Base-by-base conservation (phyloP, 2,113 vertebrate genomes). In the Pseudorectes ferrugineus region DNA sequence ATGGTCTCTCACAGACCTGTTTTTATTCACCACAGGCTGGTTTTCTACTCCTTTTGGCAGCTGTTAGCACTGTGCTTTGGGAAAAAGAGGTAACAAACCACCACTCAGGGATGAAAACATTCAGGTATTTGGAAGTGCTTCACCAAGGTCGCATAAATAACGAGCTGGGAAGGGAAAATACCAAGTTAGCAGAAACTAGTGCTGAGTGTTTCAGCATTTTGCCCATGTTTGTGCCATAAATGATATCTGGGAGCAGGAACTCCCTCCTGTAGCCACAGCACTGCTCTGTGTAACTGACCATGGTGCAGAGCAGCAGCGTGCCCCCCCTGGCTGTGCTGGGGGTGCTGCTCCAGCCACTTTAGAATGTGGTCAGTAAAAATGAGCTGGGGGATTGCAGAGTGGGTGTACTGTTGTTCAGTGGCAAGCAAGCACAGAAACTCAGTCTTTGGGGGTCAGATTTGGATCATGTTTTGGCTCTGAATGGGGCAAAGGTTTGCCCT, bases 271-370 rank as follows among this genome's bases (percentile, higher is more conserved):
- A 62, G 58, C 26, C n/a, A 5, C 52, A 24, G 57, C 40, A 12
- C 22, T 55, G 51, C 57, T 42, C 73, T 51, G 28, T 40, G 51
- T 54, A 10, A 12, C 7, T 6, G 18, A 19, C 3, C 14, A 1
- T 0, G 6, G 35, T 36, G 28, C 46, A 42, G 33, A 65, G 23
- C 36, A 79, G 23, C 4, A 1, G 4, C 2, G 2, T 3, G n/a
- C 36, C 9, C 22, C 25, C 28, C n/a, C 38, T 9, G 51, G 19
- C 57, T 65, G 42, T 23, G 48, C 58, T 62, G 59, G 10, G 5
- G 5, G 1, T 57, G 29, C 55, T 90, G 51, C 25, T 75, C 12
- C 22, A 36, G 29, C 19, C 51, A 3, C 29, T 23, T 49, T 1
- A 40, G 46, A 66, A 5, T 12, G 26, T 6, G 40, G 46, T 11